These are phyloP conservation scores for Rhadina sibilatrix DNA, from an alignment of 2,113 vertebrate species.

Conservation along the genomic window DNA sequence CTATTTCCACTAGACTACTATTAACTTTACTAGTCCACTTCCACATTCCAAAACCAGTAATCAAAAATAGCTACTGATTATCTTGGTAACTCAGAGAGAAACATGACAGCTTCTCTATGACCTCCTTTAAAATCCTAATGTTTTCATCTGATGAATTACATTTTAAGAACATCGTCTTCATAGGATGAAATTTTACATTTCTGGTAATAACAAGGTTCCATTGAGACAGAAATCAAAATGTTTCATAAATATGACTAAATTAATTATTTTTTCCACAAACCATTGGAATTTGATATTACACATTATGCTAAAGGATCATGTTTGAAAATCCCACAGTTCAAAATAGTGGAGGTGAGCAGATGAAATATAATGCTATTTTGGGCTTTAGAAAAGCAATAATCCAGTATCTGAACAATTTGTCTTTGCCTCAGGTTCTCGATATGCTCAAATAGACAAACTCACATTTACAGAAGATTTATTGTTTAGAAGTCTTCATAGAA, in stretches of 20 bases:
- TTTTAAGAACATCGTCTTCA: background rate
- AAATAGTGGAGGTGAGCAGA: background rate
- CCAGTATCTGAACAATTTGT: background rate
- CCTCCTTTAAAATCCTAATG: background rate
- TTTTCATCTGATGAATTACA: background rate
- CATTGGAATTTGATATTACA: background rate
- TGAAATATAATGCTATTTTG: background rate
- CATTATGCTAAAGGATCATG: background rate
- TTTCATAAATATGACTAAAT: background rate
- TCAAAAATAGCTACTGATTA: background rate
- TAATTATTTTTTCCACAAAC: background rate
- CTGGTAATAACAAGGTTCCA: background rate
- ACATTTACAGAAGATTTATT: background rate
- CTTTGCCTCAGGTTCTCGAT: background rate
- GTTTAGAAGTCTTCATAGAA: background rate
- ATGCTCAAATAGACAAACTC: background rate
- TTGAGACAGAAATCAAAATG: background rate
- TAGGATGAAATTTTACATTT: background rate
- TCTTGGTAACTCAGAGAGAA: background rate
- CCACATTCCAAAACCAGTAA: background rate
- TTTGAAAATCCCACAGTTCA: background rate
- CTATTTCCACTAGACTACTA: background rate
- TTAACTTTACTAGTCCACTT: background rate
- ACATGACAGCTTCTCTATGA: background rate
- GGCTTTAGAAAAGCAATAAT: background rate